Base-by-base conservation (phyloP, 2,797 vertebrate genomes). In the Apodemus agrarius region DNA sequence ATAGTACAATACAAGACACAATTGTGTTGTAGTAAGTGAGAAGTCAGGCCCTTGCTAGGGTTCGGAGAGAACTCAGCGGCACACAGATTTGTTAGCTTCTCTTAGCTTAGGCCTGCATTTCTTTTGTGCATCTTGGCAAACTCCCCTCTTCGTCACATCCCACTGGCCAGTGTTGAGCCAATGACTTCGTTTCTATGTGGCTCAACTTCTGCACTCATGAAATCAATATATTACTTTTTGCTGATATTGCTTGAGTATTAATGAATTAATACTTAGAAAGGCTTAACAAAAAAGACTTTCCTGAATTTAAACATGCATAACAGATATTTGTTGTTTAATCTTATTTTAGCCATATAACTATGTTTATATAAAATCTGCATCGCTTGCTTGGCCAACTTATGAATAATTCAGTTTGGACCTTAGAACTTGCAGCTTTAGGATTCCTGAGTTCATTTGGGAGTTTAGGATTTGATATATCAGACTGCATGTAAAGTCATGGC, bases 381-480 rank as follows among this genome's bases (percentile, higher is more conserved):
- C 65, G 14, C 22, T 67, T 85, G 21, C 14, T 59, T 83, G 76
- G 49, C 5, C 22, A 95, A 75, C 59, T 85, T 93, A 88, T 49
- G 54, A 7, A 65, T 63, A 93, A 89, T 90, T 96, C 34, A 74
- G 72, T 67, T 89, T 59, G 12, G 59, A 81, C 80, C 89, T 93
- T 63, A 37, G 72, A 21, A 95, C 7, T 57, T 57, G 14, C 1
- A 80, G 12, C 16, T 75, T 69, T 80, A 94, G 40, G 57, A 89
- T 85, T 92, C 24, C 63, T 34, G 63, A 80, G n/a, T 54, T 90
- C 67, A 89, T 40, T n/a, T 43, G 13, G 74, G 79, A 89, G n/a
- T 69, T 91, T 80, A 95, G 63, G 84, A 86, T 91, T 65, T 84
- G 63, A 49, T 54, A 83, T 16, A 19, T 92, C 37, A 72, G 79